Base-by-base conservation (phyloP, 2,888 invertebrate species). In the Zonitis immaculata region DNA sequence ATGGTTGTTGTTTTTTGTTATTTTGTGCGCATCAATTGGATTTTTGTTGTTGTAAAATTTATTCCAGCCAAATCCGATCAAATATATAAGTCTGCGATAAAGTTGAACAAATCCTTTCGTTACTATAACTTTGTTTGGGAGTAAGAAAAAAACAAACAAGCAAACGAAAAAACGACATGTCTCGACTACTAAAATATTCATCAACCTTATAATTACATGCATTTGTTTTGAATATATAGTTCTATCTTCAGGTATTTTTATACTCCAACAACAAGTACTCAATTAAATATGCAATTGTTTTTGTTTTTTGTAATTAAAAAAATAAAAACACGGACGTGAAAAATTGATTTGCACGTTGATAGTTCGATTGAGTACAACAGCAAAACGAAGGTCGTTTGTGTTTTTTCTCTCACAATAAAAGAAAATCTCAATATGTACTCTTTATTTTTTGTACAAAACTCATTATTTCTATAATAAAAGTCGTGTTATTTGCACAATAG, bases 241-340 rank as follows among this genome's bases (percentile, higher is more conserved):
- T 8, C 32, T 8, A 16, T 35, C 9, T 26, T 26, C 48, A 42
- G 11, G 27, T 26, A 49, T 44, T 50, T 16, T 30, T 28, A 49
- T 47, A 52, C 52, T 57, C 48, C 49, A 27, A 44, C 46, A 54
- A 53, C 53, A 51, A 56, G 60, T 49, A 48, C 44, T 46, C 51
- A 54, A 49, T 60, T 56, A 56, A 60, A 58, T 60, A 58, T 58
- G 56, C 58, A 58, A 56, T 45, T 56, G 42, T 32, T 7, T 32
- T 32, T 32, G 1, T n/a, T 1, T 27, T 12, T 30, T 16, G 35
- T 16, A 1, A 12, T 2, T 2, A 8, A 7, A 27, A 27, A 27
- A 9, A 27, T 6, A n/a, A 18, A 18, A 35, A 35, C 16, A 16
- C 16, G 9, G 11, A 35, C 5, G 12, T n/a, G 12, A 32, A 6